Conservation (phyloP, 2,888 invertebrate species). For the Pseudococcus jackbeardsleyi region DNA sequence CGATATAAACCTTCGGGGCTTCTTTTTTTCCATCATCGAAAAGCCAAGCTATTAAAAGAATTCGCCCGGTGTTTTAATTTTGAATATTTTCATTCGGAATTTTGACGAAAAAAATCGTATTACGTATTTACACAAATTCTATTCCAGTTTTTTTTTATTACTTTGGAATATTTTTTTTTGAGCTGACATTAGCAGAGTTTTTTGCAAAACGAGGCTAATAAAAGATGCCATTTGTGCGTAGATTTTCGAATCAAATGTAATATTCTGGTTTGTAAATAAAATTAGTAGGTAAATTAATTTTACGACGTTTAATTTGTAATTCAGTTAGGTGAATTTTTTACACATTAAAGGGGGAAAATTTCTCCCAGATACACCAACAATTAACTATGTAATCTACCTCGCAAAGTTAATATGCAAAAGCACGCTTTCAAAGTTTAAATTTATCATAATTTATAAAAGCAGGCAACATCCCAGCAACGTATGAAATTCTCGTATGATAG, state of each 20-base stretch:
- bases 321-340: conserved; percentile 2
- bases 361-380: neutral
- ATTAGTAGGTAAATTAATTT: neutral
- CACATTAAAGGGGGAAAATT: neutral
- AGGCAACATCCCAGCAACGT: neutral
- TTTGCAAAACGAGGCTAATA: neutral
- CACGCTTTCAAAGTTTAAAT: conserved; percentile 51
- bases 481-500: neutral
- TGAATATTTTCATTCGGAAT: neutral
- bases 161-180: neutral
- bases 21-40: neutral
- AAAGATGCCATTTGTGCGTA: neutral
- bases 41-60: neutral
- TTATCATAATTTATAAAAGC: conserved; percentile 39
- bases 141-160: neutral
- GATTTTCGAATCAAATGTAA: neutral
- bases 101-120: neutral
- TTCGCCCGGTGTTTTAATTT: neutral
- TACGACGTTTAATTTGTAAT: neutral
- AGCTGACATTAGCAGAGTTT: neutral
- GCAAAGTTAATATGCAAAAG: conserved; percentile 46
- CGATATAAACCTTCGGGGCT: neutral
- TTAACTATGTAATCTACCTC: conserved; percentile 29
- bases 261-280: neutral
- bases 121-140: neutral